These are phyloP conservation scores for Dicerorhinus sumatrensis DNA, from an alignment of 2,113 vertebrate genomes.

Conservation along the genomic window DNA sequence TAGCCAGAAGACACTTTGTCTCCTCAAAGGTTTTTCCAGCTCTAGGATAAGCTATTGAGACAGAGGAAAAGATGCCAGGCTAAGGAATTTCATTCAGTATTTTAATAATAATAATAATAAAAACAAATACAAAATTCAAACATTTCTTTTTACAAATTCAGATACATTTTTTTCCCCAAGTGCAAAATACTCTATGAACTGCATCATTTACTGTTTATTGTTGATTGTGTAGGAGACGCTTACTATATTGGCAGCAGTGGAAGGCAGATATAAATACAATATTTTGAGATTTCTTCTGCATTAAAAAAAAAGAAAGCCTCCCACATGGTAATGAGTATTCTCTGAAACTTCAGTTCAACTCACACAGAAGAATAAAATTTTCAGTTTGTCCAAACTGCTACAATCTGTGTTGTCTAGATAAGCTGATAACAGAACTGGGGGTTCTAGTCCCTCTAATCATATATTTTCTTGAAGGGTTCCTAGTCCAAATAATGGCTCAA, in stretches of 20 bases:
- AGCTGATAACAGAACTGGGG: conserved; percentile 9
- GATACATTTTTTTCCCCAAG: conserved; percentile 95
- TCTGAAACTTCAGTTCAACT: conserved; percentile 64
- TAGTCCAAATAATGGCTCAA: conserved; percentile 42
- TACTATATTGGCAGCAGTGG: conserved; percentile 76
- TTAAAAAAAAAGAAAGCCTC: conserved; percentile 66
- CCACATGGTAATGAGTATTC: conserved; percentile 9
- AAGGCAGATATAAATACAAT: conserved; percentile 85
- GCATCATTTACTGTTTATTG: conserved; percentile 85
- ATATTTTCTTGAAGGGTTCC: conserved; percentile 28
- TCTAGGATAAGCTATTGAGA: conserved; percentile 11
- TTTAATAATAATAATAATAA: conserved; percentile 85
- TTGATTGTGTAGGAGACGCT: conserved; percentile 78
- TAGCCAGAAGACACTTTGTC: background rate
- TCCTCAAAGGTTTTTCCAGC: background rate
- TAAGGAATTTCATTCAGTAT: conserved; percentile 88
- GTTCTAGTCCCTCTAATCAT: conserved; percentile 37
- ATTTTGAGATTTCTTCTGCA: conserved; percentile 76
- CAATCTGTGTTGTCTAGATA: conserved; percentile 37
- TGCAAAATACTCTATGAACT: conserved; percentile 99
- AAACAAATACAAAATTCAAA: conserved; percentile 97
- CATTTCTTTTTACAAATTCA: conserved; percentile 97
- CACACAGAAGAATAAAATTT: conserved; percentile 68
- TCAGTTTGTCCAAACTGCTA: conserved; percentile 74
- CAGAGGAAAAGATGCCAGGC: conserved; percentile 74